Percentiles rank a stretch among this genome's conserved stretches.
phyloP scores from a whole-genome alignment of 2,888 invertebrate species.

The Brachyopa scutellaris region DNA sequence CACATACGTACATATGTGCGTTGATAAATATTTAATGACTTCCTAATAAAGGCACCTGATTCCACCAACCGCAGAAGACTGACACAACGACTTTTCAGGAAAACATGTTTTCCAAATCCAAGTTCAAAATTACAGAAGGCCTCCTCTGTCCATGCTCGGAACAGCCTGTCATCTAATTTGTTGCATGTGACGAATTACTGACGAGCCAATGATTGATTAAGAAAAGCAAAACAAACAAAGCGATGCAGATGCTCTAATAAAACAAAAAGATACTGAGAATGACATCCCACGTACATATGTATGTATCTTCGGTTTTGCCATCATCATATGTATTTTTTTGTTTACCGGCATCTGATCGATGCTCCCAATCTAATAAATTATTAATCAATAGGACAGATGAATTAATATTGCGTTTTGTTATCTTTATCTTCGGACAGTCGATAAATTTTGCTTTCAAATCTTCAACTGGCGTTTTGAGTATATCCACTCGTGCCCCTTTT shows the following conservation, averaged over 20 bases:
- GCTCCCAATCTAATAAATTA: not conserved
- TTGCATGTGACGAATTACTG: no score
- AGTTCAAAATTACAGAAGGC: not conserved
- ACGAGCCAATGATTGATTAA: no score
- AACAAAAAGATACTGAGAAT: no score
- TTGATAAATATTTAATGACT: no score
- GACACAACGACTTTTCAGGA: not conserved
- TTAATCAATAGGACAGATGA: not conserved
- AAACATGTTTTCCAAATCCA: conserved; percentile 3
- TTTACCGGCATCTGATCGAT: not conserved
- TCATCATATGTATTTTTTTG: not conserved
- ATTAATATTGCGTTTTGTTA: not conserved
- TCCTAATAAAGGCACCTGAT: no score
- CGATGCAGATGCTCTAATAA: no score
- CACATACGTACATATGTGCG: no score
- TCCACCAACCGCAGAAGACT: not conserved
- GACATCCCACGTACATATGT: no score
- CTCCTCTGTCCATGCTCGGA: no score
- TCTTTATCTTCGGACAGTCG: not conserved
- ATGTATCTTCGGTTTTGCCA: not conserved
- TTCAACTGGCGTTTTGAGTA: conserved; percentile 1
- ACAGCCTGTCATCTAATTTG: no score
- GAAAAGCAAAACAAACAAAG: no score
- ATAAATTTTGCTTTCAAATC: not conserved
- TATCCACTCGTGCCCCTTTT: no score